Base-by-base conservation (phyloP, 1,140 invertebrate genomes). In the Thaumetopoea pityocampa region DNA sequence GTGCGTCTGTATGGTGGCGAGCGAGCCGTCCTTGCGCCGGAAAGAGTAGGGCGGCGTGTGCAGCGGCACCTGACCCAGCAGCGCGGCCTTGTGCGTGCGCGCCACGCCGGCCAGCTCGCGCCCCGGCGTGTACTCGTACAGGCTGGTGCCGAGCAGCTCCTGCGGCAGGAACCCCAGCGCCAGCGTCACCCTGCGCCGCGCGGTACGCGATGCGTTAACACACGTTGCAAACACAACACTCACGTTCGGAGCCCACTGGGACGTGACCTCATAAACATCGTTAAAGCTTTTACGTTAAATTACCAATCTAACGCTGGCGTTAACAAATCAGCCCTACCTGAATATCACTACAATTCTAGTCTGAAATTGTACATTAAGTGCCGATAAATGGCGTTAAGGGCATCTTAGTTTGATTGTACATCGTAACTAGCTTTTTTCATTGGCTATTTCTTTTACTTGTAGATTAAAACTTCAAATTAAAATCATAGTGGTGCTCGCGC, bases 81-180 rank as follows among this genome's bases (percentile, higher is more conserved):
- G 85, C 2, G 91, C 93, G 54, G 90, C 87, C 88, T 96, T 94
- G 78, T 98, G 96, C 29, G 92, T 90, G 59, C 96, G 92, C 11
- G 94, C 93, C 36, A 98, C 85, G 4, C 89, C 87, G 7, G 89
- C 82, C 43, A 97, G 92, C 71, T 97, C 96, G 28, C 95, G 92
- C 36, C 91, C 91, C 65, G 94, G 91, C 66, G 94, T 96, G 85
- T 97, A 97, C 77, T 98, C 96, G 76, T 97, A 98, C 86, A 97
- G 93, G 59, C 94, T 96, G 1, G 94, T 96, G 4, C 96, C 96
- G 7, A 97, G 80, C 11, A 98, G 79, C 85, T 98, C 96, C 85
- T 98, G 96, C 1, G 96, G 96, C 32, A 98, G 85, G 85, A 94
- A 98, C 3, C 96, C 96, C 15, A 97, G 86, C 8, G 96, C 91